Evolutionary conservation across 2,888 invertebrate species (phyloP), one percentile per base, ranked within the genome.

Genomic region (Pterostichus madidus): DNA sequence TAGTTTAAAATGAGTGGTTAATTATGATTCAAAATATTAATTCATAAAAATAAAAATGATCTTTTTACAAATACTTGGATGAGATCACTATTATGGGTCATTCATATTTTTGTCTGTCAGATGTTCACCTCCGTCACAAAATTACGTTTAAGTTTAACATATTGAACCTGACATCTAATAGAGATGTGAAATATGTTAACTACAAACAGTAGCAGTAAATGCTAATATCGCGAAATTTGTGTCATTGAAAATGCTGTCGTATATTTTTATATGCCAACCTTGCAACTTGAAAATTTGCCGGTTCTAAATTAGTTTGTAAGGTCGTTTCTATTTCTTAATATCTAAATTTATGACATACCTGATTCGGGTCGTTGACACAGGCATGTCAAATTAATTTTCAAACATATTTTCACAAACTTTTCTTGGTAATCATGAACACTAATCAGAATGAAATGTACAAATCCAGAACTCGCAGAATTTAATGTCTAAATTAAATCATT

Each of bases 301-400:
- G 11, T 7, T 31, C 49, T 59, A 59, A 59, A 31, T 59, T 44
- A 35, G 35, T 68, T 68, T 68, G 15, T 44, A 15, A 68, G 68
- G 17, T 39, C 44, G 17, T 13, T 68, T 13, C 13, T 53, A 4
- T 53, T 53, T 53, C 10, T 13, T 53, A 15, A 39, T 10, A 10
- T 68, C 44, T 39, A 68, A 68, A 68, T 68, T 68, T 44, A n/a
- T 15, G 35, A 31, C 17, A 17, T 59, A 17, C 11, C 17, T 68
- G 68, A 44, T 68, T 39, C 68, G 68, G 68, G 68, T 68, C 68
- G 68, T 44, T 68, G 44, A 15, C 68, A 39, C 15, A 39, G 68
- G 44, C n/a, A 68, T 68, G 59, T 31, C 11, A 31, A 11, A 15
- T 31, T 59, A 11, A 24, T 56, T 56, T 56, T 17, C 13, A 56